phyloP scores from a whole-genome alignment of 2,113 vertebrate genomes.

The Pluvialis apricaria region DNA sequence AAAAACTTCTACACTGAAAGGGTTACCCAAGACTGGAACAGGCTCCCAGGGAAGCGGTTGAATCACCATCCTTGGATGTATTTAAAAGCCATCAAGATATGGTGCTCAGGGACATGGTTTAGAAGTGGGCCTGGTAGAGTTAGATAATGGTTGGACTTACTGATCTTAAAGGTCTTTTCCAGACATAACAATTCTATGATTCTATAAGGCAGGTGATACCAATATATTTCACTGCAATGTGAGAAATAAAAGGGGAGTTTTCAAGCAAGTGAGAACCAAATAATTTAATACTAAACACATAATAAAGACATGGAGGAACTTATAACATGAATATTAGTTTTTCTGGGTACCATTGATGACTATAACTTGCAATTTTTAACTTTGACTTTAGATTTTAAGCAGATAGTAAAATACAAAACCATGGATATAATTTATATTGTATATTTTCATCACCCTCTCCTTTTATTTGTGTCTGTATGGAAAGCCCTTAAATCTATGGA shows the following conservation, averaged over 20 bases:
- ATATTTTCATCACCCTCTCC: not conserved
- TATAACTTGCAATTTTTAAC: not conserved
- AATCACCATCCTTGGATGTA: too few relatives aligned
- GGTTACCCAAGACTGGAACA: too few relatives aligned
- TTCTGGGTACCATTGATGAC: not conserved
- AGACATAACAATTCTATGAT: too few relatives aligned
- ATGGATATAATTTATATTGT: not conserved
- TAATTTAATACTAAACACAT: not conserved
- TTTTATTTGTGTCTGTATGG: not conserved
- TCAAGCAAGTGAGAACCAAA: not conserved
- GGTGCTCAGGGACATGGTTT: too few relatives aligned
- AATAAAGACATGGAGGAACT: not conserved
- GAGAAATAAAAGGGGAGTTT: not conserved
- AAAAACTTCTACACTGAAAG: too few relatives aligned
- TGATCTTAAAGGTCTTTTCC: too few relatives aligned
- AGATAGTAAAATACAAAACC: not conserved
- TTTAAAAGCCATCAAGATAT: too few relatives aligned
- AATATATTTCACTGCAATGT: not conserved
- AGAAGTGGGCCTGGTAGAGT: too few relatives aligned
- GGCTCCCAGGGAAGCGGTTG: too few relatives aligned
- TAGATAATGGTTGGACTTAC: too few relatives aligned
- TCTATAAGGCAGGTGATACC: not conserved
- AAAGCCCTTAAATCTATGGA: not conserved
- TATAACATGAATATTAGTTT: not conserved
- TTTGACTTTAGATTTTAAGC: not conserved